Percentiles rank a stretch among this genome's conserved stretches.
phyloP scores from a whole-genome alignment of 2,888 invertebrate genomes.

The Steromphala cineraria region DNA sequence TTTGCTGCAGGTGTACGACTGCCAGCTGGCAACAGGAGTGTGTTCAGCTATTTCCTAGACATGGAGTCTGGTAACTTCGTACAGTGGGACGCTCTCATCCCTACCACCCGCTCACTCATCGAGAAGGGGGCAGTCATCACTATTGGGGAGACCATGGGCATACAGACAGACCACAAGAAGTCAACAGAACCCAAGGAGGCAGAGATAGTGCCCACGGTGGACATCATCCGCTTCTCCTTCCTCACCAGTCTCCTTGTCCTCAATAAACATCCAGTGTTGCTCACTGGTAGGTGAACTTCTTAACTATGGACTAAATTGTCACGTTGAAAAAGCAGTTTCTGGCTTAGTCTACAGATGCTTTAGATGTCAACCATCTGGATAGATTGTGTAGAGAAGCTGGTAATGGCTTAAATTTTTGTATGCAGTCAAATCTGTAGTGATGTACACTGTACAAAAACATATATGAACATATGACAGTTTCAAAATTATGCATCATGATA shows the following conservation, averaged over 20 bases:
- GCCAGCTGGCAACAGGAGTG: constrained; percentile 71
- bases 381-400: too few relatives aligned
- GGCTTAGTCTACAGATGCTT: too few relatives aligned
- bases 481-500: too few relatives aligned
- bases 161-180: constrained; percentile 56
- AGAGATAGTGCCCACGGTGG: constrained; percentile 73
- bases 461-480: too few relatives aligned
- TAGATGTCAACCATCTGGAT: too few relatives aligned
- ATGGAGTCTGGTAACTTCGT: constrained; percentile 73
- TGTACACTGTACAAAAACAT: too few relatives aligned
- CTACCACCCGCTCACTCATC: constrained; percentile 72
- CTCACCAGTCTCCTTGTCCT: constrained; percentile 69
- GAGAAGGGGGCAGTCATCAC: constrained; percentile 73
- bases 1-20: constrained; percentile 70
- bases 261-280: constrained; percentile 72
- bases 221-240: constrained; percentile 74
- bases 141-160: constrained; percentile 70
- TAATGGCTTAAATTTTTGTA: too few relatives aligned
- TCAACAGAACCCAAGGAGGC: constrained; percentile 46
- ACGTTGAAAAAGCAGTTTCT: too few relatives aligned
- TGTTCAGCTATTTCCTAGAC: constrained; percentile 75
- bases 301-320: too few relatives aligned
- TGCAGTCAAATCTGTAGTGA: too few relatives aligned
- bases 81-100: constrained; percentile 73
- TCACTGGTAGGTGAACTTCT: constrained; percentile 64